These are phyloP conservation scores for Periophthalmodon schlosseri DNA, from an alignment of 2,113 vertebrate genomes.

Conservation along the genomic window DNA sequence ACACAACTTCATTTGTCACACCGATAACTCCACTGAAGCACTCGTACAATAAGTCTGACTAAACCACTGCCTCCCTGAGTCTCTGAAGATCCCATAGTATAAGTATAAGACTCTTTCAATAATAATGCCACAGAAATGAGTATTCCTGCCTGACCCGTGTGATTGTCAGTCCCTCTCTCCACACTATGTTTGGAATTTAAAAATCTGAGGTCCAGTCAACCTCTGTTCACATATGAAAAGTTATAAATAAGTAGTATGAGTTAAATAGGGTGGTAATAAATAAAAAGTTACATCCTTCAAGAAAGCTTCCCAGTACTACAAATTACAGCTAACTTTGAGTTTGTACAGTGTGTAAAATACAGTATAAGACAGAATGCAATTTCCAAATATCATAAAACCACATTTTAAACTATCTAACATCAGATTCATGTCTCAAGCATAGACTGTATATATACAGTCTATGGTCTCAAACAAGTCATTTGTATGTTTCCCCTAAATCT, in stretches of 20 bases:
- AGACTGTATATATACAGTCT: no score
- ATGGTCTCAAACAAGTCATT: no score
- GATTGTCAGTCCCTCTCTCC: not conserved
- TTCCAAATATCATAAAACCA: not conserved
- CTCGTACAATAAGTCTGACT: constrained; percentile 4
- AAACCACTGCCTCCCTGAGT: constrained; percentile 73
- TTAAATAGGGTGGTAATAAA: not conserved
- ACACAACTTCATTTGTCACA: constrained; percentile 36
- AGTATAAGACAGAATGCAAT: not conserved
- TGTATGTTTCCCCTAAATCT: no score
- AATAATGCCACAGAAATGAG: constrained; percentile 7
- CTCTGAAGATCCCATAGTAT: constrained; percentile 50
- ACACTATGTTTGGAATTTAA: not conserved
- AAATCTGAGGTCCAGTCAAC: not conserved
- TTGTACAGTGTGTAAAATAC: constrained; percentile 4
- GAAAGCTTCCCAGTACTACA: not conserved
- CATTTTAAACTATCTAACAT: not conserved
- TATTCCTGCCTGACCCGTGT: not conserved
- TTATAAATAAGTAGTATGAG: not conserved
- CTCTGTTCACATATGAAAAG: not conserved
- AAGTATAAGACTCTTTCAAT: constrained; percentile 31
- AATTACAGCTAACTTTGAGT: not conserved
- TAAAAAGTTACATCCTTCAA: not conserved
- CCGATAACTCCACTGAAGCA: constrained; percentile 29
- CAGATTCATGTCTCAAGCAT: not conserved